These are phyloP conservation scores for Emydoidea blandingii DNA, from an alignment of 2,797 vertebrate genomes.

Conservation along the genomic window DNA sequence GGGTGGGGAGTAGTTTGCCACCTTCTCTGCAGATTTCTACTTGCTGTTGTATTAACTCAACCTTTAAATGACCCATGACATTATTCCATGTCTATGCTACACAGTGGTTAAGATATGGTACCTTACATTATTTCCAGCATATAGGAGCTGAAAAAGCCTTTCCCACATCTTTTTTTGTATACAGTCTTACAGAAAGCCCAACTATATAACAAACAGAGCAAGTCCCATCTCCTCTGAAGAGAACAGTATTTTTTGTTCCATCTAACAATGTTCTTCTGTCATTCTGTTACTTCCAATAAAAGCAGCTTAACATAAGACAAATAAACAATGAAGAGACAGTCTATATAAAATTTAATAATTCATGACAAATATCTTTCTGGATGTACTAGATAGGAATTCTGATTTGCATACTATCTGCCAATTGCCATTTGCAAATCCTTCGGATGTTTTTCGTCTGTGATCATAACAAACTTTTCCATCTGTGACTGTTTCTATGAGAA, in stretches of 20 bases:
- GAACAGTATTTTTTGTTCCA: background rate
- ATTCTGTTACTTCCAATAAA: slow-evolving; percentile 34
- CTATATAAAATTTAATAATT: slow-evolving; percentile 61
- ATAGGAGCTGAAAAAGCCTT: background rate
- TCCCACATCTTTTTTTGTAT: background rate
- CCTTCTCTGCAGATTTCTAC: background rate
- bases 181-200: background rate
- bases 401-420: slow-evolving; percentile 57
- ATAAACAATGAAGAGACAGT: background rate
- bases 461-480: slow-evolving; percentile 55
- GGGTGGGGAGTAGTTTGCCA: slow-evolving; percentile 5
- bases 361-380: slow-evolving; percentile 28
- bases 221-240: slow-evolving; percentile 12
- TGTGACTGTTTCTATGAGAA: slow-evolving; percentile 48
- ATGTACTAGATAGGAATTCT: slow-evolving; percentile 23
- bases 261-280: slow-evolving; percentile 7
- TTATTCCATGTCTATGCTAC: background rate
- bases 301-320: slow-evolving; percentile 24
- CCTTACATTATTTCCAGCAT: background rate
- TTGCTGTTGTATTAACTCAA: background rate
- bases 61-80: background rate
- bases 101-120: background rate
- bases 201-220: background rate
- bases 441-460: slow-evolving; percentile 40
- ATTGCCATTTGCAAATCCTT: slow-evolving; percentile 57